phyloP scores from a whole-genome alignment of 35 echinoderm and acorn worm species.

The Heliocidaris erythrogramma region DNA sequence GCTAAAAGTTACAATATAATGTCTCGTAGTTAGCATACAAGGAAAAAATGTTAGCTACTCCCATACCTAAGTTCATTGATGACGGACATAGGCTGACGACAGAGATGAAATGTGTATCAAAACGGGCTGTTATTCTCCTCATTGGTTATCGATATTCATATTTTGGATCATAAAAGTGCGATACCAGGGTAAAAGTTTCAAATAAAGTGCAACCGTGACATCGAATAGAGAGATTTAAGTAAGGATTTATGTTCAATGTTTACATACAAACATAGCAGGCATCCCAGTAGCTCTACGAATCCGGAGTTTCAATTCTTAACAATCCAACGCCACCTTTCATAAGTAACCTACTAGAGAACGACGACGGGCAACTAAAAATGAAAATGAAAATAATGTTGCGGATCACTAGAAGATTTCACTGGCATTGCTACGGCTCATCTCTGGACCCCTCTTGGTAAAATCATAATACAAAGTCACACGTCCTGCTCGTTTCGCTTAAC shows the following conservation, averaged over 20 bases:
- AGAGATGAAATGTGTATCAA: background rate
- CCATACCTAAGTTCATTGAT: background rate
- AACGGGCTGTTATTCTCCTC: background rate
- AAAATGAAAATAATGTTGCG: background rate
- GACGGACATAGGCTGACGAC: background rate
- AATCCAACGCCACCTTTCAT: background rate
- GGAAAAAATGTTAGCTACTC: background rate
- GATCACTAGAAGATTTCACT: conserved; percentile 2
- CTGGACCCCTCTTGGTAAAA: background rate
- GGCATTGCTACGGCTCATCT: background rate
- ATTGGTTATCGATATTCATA: background rate
- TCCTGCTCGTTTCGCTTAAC: background rate
- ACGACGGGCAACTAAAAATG: background rate
- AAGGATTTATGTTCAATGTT: background rate
- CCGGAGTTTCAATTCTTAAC: background rate
- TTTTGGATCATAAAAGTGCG: background rate
- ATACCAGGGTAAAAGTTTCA: background rate
- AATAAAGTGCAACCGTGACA: background rate
- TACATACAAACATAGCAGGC: conserved; percentile 1
- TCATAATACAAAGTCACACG: background rate
- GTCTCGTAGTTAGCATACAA: background rate
- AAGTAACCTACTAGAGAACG: background rate
- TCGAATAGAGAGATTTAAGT: background rate
- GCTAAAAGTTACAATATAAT: background rate
- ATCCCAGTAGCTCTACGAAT: background rate